Base-by-base conservation (phyloP, 2,888 invertebrate species). In the Parascotia fuliginaria region DNA sequence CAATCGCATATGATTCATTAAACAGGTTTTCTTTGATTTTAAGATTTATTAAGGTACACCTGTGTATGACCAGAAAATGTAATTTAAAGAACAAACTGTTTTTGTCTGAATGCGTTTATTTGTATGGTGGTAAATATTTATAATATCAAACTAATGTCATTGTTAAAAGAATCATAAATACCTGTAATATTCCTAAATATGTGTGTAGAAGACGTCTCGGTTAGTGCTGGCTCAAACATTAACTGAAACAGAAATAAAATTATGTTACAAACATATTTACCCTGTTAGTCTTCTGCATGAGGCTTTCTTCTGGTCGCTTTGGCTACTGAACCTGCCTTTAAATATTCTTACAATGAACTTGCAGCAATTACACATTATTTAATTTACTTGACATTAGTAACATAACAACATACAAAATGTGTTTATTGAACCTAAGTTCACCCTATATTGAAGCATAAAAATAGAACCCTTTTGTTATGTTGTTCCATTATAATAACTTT, bases 171-270 rank as follows among this genome's bases (percentile, higher is more conserved):
- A 19, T 45, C 13, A 47, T 46, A 69, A 60, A 60, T 79, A 86
- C 87, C 86, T 82, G 75, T 60, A 60, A 75, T 44, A 14, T 53
- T 72, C 52, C 70, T 61, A 63, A 65, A 62, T 65, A 70, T 67
- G 41, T 62, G 57, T 46, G 73, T 43, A 37, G 72, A 38, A 62
- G 72, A 67, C 62, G 81, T 70, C 63, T 75, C 79, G 53, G 76
- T 71, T 41, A 77, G 69, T 63, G 71, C 76, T 63, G 79, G 70
- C 62, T 82, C 83, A 69, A 83, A 83, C 87, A 88, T 88, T 79
- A 89, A 87, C 86, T 87, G 84, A 50, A 87, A 88, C 44, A 65
- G 60, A 61, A 61, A 65, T 56, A 47, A 44, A 22, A 15, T 12
- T 24, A 46, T 32, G 14, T 54, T 45, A 47, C 9, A 46, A 32